Conservation (phyloP, 2,888 invertebrate genomes). For the Cataglyphis altisquamis region DNA sequence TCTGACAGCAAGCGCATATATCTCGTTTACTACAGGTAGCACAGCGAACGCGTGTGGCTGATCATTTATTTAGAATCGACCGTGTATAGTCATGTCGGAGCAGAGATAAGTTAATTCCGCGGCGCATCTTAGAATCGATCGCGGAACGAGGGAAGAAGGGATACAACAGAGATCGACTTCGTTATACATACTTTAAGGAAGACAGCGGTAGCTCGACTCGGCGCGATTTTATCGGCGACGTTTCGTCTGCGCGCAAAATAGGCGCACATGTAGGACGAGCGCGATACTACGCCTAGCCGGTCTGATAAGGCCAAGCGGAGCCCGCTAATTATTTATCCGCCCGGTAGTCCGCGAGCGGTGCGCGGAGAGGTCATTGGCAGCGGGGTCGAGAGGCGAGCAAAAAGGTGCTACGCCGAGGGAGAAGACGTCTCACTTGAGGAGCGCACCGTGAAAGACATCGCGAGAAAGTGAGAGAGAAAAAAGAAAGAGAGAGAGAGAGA, state of each 20-base stretch:
- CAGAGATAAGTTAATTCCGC: conserved; percentile 55
- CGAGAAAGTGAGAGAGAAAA: conserved; percentile 26
- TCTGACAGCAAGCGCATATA: conserved; percentile 16
- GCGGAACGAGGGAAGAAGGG: background rate
- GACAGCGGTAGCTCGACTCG: conserved; percentile 23
- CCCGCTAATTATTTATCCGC: conserved; percentile 74
- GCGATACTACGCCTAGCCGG: conserved; percentile 55
- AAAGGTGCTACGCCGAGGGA: conserved; percentile 62
- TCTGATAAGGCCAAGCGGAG: conserved; percentile 60
- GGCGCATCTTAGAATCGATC: conserved; percentile 48
- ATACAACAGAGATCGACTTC: conserved; percentile 21
- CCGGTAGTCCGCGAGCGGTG: conserved; percentile 33
- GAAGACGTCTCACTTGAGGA: conserved; percentile 81
- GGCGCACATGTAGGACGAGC: conserved; percentile 42
- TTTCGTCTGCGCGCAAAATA: conserved; percentile 41
- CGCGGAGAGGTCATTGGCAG: conserved; percentile 77
- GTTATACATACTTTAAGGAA: conserved; percentile 53
- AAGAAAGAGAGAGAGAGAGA: conserved; percentile 12
- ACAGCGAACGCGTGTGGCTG: conserved; percentile 27
- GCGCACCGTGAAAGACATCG: conserved; percentile 49
- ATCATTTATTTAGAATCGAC: conserved; percentile 52
- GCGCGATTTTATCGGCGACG: conserved; percentile 48
- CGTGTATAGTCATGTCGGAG: conserved; percentile 46
- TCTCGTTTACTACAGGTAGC: conserved; percentile 24
- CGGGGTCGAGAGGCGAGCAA: conserved; percentile 78